Evolutionary conservation across 1,140 invertebrate genomes (phyloP).

Genomic region (Drosophila equinoxialis): DNA sequence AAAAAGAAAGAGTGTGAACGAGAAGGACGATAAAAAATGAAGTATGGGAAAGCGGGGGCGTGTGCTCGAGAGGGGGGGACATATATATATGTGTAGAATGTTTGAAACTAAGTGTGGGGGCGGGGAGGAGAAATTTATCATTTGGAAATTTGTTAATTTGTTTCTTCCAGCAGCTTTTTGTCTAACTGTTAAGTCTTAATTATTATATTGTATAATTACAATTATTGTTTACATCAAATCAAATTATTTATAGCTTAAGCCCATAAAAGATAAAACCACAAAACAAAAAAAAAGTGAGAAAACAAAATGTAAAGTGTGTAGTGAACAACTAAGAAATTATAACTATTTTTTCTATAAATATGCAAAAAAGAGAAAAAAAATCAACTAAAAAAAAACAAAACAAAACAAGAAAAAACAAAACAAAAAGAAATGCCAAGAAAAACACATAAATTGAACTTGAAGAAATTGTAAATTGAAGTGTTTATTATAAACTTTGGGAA

Average conservation of each 20-base stretch:
- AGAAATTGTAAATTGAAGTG: constrained; percentile 12
- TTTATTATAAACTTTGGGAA: not conserved
- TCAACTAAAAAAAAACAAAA: constrained; percentile 30
- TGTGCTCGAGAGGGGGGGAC: not conserved
- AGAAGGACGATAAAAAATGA: not conserved
- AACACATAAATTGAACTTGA: constrained; percentile 19
- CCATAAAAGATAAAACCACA: constrained; percentile 33
- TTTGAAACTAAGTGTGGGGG: constrained; percentile 7
- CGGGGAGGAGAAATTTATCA: constrained; percentile 21
- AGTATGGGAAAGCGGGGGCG: not conserved
- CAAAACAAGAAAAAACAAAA: constrained; percentile 16
- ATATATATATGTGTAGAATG: not conserved
- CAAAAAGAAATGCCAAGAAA: constrained; percentile 16
- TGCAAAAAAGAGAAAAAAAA: constrained; percentile 47
- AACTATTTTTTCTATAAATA: constrained; percentile 69
- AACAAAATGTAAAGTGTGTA: constrained; percentile 33
- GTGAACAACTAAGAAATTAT: constrained; percentile 44
- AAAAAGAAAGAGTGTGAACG: constrained; percentile 34
- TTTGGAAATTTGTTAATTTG: constrained; percentile 63
- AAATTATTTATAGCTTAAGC: constrained; percentile 60
- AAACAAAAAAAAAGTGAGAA: not conserved
- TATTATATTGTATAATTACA: constrained; percentile 68
- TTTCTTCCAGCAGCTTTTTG: constrained; percentile 66
- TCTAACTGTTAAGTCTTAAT: constrained; percentile 63
- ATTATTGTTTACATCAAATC: constrained; percentile 70